Base-by-base conservation (phyloP, 1,140 invertebrate genomes). In the Zaprionus gabonicus region DNA sequence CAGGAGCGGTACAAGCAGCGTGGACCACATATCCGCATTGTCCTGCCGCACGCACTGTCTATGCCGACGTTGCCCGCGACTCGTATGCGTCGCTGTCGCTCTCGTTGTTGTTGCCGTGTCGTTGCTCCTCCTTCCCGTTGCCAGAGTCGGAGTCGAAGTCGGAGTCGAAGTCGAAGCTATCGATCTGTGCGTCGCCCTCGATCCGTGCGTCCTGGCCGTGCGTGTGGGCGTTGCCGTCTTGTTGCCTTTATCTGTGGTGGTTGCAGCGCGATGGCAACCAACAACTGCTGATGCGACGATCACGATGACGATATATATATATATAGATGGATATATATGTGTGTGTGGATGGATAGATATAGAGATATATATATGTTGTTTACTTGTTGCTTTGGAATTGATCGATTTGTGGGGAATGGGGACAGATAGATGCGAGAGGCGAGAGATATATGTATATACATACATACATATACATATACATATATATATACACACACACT, bases 211-310 rank as follows among this genome's bases (percentile, higher is more conserved):
- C 23, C 38, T 62, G 63, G 58, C 44, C 36, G 17, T 53, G 60
- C 27, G 28, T 38, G 17, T 66, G 69, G 67, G 62, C 56, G 75
- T 53, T 64, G 78, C 79, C 85, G 85, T 88, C 62, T 49, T 88
- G 83, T 69, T 78, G 81, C 57, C 70, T 84, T 88, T 88, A 81
- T 59, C 79, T 81, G 15, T 88, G 85, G 72, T 88, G 85, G 76
- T 88, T 75, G 85, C 85, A 90, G 85, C 81, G 69, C 67, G 64
- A 71, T 85, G 81, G 85, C 84, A 90, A 88, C 84, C 85, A 90
- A 81, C 84, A 81, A 60, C 23, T 44, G 31, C 13, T 36, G 41
- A 20, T 60, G 38, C 38, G 38, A 41, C 15, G 38, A n/a, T 15
- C 5, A 41, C 38, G 38, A 41, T 38, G 2, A 23, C 23, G 36